A percentile compares a stretch with the other conserved stretches of the same genome.
Conservation (phyloP, 2,888 invertebrate species). For the Tethea ocularis region DNA sequence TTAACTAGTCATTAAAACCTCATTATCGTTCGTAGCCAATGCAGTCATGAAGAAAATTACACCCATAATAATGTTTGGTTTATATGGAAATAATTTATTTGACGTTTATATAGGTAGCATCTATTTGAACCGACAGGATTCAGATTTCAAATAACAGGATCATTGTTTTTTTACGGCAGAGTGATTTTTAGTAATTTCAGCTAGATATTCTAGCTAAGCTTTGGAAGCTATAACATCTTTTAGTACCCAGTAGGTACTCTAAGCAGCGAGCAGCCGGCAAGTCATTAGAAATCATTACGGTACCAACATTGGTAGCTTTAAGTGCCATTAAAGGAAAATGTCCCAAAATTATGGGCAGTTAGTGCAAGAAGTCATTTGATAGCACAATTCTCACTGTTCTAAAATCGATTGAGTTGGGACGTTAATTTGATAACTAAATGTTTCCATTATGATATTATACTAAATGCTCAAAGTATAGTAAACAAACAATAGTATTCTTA, state of each 20-base stretch:
- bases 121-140: not conserved
- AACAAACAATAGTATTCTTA: not conserved
- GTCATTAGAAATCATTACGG: slow-evolving; percentile 51
- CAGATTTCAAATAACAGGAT: not conserved
- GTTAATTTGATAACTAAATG: not conserved
- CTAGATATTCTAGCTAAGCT: not conserved
- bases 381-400: slow-evolving; percentile 36
- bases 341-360: slow-evolving; percentile 52
- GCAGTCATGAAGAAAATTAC: slow-evolving; percentile 3
- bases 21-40: not conserved
- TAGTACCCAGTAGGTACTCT: slow-evolving; percentile 15
- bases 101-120: not conserved
- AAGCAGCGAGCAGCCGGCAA: slow-evolving; percentile 31
- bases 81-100: not conserved
- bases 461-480: not conserved
- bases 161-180: slow-evolving; percentile 4
- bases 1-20: not conserved
- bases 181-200: not conserved
- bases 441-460: not conserved
- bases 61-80: not conserved
- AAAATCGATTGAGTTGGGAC: slow-evolving; percentile 11
- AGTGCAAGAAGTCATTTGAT: slow-evolving; percentile 46
- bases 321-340: slow-evolving; percentile 54
- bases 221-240: slow-evolving; percentile 1
- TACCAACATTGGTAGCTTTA: slow-evolving; percentile 45